Evolutionary conservation across 2,113 vertebrate genomes (phyloP).

Genomic region (Spizaetus ornatus): DNA sequence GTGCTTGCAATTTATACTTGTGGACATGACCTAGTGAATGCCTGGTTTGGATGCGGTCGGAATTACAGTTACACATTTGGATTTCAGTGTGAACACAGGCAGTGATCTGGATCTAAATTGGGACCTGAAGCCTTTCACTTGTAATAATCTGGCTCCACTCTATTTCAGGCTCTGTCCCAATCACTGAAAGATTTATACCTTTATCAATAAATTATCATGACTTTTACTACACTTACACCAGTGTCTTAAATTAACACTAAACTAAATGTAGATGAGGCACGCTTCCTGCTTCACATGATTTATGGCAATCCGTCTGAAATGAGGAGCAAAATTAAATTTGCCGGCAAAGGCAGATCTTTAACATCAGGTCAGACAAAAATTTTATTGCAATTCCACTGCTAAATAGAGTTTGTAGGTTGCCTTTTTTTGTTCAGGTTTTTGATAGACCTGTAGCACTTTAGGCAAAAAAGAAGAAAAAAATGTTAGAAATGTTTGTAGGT

Average conservation of each 20-base stretch:
- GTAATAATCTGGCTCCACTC: not conserved
- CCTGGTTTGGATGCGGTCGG: conserved; percentile 21
- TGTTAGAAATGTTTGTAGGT: not conserved
- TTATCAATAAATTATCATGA: conserved; percentile 66
- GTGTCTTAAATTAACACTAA: conserved; percentile 60
- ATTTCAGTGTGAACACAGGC: conserved; percentile 20
- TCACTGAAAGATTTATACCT: conserved; percentile 62
- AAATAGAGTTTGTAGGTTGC: not conserved
- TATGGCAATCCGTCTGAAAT: not conserved
- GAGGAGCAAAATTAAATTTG: conserved; percentile 37
- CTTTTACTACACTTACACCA: conserved; percentile 56
- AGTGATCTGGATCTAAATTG: conserved; percentile 12
- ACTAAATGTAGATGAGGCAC: conserved; percentile 50
- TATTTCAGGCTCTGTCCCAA: conserved; percentile 40
- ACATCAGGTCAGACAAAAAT: not conserved
- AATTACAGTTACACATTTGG: conserved; percentile 11
- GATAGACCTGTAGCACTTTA: not conserved
- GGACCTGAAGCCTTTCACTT: conserved; percentile 19
- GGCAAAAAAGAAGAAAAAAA: not conserved
- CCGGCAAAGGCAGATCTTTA: conserved; percentile 9
- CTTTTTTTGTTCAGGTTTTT: not conserved
- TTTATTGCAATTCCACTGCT: not conserved
- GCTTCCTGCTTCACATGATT: conserved; percentile 50
- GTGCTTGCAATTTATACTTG: conserved; percentile 11
- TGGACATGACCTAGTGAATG: conserved; percentile 32